Conservation (phyloP, 2,797 vertebrate genomes). For the Rallus crepitans region DNA sequence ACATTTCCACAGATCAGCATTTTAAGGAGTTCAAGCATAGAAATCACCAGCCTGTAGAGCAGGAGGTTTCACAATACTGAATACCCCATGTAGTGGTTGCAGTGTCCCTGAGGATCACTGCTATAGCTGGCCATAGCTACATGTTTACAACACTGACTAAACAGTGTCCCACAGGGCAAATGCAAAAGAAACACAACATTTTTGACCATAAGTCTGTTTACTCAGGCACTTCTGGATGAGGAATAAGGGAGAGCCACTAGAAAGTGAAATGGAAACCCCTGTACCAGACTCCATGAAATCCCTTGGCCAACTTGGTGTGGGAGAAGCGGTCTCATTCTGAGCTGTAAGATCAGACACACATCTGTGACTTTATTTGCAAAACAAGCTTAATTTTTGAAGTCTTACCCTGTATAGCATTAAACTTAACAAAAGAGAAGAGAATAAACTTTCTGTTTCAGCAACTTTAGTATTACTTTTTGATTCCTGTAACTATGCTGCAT, state of each 20-base stretch:
- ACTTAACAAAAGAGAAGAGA: not conserved
- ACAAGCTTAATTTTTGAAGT: not conserved
- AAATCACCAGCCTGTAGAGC: not conserved
- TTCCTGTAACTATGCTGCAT: not conserved
- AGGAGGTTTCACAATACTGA: not conserved
- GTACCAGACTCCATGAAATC: not conserved
- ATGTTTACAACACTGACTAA: not conserved
- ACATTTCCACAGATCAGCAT: not conserved
- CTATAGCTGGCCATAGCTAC: not conserved
- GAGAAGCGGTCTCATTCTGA: not conserved
- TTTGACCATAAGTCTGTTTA: not conserved
- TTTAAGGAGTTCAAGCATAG: not conserved
- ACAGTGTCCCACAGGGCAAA: not conserved
- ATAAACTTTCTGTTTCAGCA: not conserved
- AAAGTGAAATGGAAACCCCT: not conserved
- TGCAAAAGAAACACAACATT: not conserved
- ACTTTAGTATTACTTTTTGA: not conserved
- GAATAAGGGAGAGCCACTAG: not conserved
- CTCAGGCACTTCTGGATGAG: not conserved
- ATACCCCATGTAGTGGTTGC: fast-evolving
- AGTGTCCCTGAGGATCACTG: not conserved
- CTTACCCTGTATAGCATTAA: not conserved
- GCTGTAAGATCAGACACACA: not conserved
- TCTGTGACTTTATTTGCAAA: not conserved
- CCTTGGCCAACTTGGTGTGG: not conserved